Percentiles rank a stretch among this genome's conserved stretches.
Evolutionary conservation across 2,113 vertebrate species (phyloP).

Genomic region (Nerophis lumbriciformis): DNA sequence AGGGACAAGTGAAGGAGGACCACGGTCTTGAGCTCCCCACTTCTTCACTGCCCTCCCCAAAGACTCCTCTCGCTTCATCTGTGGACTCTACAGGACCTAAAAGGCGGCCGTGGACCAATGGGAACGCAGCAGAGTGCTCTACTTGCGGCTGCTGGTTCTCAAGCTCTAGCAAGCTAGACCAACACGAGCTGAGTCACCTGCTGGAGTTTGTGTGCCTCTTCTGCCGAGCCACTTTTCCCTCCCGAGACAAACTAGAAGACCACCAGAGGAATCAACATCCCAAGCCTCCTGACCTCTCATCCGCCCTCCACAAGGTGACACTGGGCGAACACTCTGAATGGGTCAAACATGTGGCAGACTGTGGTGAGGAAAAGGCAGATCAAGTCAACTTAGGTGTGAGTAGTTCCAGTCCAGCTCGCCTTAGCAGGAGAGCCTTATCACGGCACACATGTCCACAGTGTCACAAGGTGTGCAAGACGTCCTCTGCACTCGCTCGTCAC

Average conservation of each 20-base stretch:
- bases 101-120: constrained; percentile 62
- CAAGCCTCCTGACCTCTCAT: constrained; percentile 51
- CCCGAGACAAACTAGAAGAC: constrained; percentile 72
- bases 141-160: constrained; percentile 82
- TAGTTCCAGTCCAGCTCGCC: constrained; percentile 54
- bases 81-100: constrained; percentile 48
- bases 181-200: constrained; percentile 81
- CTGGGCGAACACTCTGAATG: constrained; percentile 29
- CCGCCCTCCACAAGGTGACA: constrained; percentile 37
- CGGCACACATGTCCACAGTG: constrained; percentile 81
- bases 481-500: constrained; percentile 81
- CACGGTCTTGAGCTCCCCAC: constrained; percentile 26
- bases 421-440: constrained; percentile 74
- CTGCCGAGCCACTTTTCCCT: constrained; percentile 70
- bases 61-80: constrained; percentile 52
- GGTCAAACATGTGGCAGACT: constrained; percentile 43
- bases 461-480: constrained; percentile 84
- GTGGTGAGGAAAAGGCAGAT: constrained; percentile 44
- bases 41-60: constrained; percentile 46
- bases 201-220: constrained; percentile 75
- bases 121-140: constrained; percentile 75
- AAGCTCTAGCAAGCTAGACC: constrained; percentile 77
- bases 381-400: constrained; percentile 21
- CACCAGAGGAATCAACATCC: constrained; percentile 74
- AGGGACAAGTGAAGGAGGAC: constrained; percentile 43